Conservation (phyloP, 2,113 vertebrate species). For the Baryphthengus martii region DNA sequence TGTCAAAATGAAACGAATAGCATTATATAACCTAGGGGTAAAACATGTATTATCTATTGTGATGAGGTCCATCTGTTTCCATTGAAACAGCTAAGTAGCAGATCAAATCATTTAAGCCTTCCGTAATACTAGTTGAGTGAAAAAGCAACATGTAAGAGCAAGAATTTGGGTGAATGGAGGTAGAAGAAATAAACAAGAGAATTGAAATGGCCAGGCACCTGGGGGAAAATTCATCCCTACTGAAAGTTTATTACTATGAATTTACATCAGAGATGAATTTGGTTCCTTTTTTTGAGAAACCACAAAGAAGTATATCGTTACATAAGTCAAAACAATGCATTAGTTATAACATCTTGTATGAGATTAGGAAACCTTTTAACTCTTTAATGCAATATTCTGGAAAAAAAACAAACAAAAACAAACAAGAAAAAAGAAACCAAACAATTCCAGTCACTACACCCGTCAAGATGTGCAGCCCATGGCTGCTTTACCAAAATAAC, state of each 20-base stretch:
- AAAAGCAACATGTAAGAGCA: not conserved
- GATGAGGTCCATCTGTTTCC: not conserved
- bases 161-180: not conserved
- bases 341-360: not conserved
- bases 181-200: not conserved
- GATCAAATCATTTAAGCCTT: not conserved
- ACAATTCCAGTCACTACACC: fast-evolving
- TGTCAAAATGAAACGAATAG: not conserved
- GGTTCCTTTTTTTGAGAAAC: not conserved
- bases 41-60: not conserved
- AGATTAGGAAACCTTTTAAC: not conserved
- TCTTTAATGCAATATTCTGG: not conserved
- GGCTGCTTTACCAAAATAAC: not conserved
- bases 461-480: not conserved
- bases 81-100: not conserved
- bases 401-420: not conserved
- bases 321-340: not conserved
- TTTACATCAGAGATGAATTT: not conserved
- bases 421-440: not conserved
- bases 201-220: not conserved
- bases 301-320: not conserved
- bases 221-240: not conserved
- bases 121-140: not conserved
- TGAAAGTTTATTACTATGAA: not conserved
- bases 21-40: not conserved